A percentile compares a stretch with the other conserved stretches of the same genome.
These are phyloP conservation scores for Trialeurodes vaporariorum DNA, from an alignment of 1,140 invertebrate genomes.

Conservation along the genomic window DNA sequence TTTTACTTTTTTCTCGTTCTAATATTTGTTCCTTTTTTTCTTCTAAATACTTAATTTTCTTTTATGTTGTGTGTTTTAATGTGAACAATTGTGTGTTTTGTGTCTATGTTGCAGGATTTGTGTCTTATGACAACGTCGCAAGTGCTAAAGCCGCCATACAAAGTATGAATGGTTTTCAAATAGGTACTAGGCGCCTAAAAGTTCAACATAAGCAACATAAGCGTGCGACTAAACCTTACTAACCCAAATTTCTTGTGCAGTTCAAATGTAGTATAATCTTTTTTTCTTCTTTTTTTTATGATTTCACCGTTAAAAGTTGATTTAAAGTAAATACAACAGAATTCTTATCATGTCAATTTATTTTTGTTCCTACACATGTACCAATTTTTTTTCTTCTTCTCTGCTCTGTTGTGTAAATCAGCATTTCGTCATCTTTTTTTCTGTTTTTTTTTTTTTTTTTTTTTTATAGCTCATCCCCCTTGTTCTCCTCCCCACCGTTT, in stretches of 20 bases:
- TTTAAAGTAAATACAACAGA: no score
- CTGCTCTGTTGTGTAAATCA: not conserved
- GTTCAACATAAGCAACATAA: slow-evolving; percentile 95
- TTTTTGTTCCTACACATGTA: not conserved
- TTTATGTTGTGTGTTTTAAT: not conserved
- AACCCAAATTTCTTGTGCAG: slow-evolving; percentile 29
- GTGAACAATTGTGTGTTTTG: slow-evolving; percentile 3
- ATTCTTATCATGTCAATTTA: no score
- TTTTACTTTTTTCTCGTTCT: not conserved
- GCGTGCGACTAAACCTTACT: slow-evolving; percentile 75
- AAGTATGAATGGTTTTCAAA: slow-evolving; percentile 95
- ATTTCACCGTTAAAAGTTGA: no score
- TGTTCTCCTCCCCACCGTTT: not conserved
- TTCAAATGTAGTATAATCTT: not conserved
- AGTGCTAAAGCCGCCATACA: slow-evolving; percentile 91
- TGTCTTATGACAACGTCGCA: slow-evolving; percentile 86
- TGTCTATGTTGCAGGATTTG: slow-evolving; percentile 55
- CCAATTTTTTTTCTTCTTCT: not conserved
- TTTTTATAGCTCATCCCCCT: not conserved
- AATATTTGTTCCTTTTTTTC: not conserved
- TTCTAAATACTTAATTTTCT: slow-evolving; percentile 8
- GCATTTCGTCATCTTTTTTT: not conserved
- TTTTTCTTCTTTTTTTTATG: no score
- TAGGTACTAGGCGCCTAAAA: slow-evolving; percentile 93
- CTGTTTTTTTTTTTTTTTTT: not conserved